Evolutionary conservation across 2,888 invertebrate genomes (phyloP).

Genomic region (Drosophila picticornis): DNA sequence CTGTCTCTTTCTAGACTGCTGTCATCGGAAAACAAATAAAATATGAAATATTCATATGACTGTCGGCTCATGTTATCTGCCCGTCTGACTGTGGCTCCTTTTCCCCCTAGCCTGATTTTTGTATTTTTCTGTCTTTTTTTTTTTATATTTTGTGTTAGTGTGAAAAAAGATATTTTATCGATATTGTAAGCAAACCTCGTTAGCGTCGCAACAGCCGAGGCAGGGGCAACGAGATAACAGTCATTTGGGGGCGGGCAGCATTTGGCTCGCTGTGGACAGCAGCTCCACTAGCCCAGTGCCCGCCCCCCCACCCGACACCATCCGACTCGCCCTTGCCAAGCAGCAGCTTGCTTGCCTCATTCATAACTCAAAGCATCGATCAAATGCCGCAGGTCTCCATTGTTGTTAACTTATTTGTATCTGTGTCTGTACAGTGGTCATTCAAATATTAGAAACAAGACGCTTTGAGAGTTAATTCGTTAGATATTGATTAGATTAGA

Average conservation of each 20-base stretch:
- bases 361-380: slow-evolving; percentile 61
- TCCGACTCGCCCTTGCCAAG: not conserved
- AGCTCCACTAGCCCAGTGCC: not conserved
- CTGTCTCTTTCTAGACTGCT: slow-evolving; percentile 27
- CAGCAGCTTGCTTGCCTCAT: slow-evolving; percentile 34
- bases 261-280: not conserved
- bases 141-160: not conserved
- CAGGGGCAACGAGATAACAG: slow-evolving; percentile 22
- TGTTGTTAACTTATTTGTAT: not conserved
- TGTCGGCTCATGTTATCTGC: slow-evolving; percentile 67
- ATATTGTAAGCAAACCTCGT: slow-evolving; percentile 72
- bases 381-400: slow-evolving; percentile 38
- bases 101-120: not conserved
- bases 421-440: not conserved
- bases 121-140: not conserved
- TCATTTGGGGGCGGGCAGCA: slow-evolving; percentile 32
- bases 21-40: slow-evolving; percentile 65
- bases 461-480: not conserved
- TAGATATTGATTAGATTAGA: not conserved
- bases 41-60: slow-evolving; percentile 66
- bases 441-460: not conserved
- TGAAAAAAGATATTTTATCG: slow-evolving; percentile 63
- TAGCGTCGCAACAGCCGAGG: slow-evolving; percentile 30
- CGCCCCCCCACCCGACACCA: not conserved
- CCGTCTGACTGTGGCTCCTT: slow-evolving; percentile 12